Evolutionary conservation across 2,888 invertebrate species (phyloP), one percentile per base, ranked within the genome.

Genomic region (Apodemia hepburni): DNA sequence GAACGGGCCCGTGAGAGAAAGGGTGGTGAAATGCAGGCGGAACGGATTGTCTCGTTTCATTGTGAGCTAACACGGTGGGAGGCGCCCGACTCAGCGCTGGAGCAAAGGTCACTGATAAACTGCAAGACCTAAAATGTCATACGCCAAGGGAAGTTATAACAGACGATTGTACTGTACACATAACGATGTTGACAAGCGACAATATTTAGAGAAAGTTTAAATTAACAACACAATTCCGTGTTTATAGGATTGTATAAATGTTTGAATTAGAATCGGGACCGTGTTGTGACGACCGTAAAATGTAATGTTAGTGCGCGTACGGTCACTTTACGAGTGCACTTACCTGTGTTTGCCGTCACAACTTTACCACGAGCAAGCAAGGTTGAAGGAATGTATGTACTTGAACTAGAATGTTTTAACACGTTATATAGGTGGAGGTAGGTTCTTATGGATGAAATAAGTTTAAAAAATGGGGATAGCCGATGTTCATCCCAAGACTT

Each of bases 11-110:
- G 81, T 76, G 80, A 82, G 83, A 81, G 78, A 76, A 79, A 78
- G 77, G 77, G 76, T 77, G 77, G 80, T 78, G 79, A 84, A 79
- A 82, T 80, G 83, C 78, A 79, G 69, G 79, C 85, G 84, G 80
- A 85, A 84, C 85, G 74, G 77, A 87, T 82, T 73, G 75, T 77
- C 75, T 78, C 76, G 73, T 75, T 72, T 70, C 74, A 79, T 80
- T 82, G 80, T 80, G 71, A 77, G 71, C 72, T 71, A 71, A 69
- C 68, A 66, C 68, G 71, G 73, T 77, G 76, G 74, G 75, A 77
- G 79, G 77, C 67, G 73, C 69, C 70, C 65, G 64, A 65, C 71
- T 61, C 67, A 70, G 65, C 71, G 74, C 71, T 66, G 70, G 80
- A 70, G 72, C 80, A 79, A 70, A 80, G 81, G 81, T 82, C 79